phyloP scores from a whole-genome alignment of 2,797 vertebrate genomes.

The Malacoctenus gilli region DNA sequence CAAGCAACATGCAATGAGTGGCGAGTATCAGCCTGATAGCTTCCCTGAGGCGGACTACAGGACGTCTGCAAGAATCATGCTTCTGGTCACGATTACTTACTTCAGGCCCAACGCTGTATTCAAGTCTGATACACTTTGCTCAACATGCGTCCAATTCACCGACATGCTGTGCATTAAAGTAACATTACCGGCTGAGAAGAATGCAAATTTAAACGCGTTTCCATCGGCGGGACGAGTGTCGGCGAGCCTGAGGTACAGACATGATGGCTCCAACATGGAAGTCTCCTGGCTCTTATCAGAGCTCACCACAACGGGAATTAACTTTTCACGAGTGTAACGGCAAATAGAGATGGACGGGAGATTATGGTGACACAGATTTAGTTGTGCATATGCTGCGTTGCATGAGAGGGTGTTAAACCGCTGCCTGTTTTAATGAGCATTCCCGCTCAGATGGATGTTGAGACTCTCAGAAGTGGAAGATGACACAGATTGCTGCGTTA shows the following conservation, averaged over 20 bases:
- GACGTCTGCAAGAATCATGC: slow-evolving; percentile 67
- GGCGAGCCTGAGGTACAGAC: too few species aligned
- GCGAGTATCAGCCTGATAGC: slow-evolving; percentile 68
- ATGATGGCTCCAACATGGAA: too few species aligned
- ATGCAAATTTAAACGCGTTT: slow-evolving; percentile 3
- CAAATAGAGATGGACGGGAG: slow-evolving; percentile 59
- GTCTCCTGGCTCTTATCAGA: too few species aligned
- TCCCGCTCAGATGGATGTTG: slow-evolving; percentile 59
- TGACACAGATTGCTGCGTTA: slow-evolving; percentile 60
- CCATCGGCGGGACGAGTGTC: slow-evolving; percentile 7
- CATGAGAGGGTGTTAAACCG: slow-evolving; percentile 43
- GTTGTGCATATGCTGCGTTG: slow-evolving; percentile 55
- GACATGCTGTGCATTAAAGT: slow-evolving; percentile 13
- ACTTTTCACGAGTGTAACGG: slow-evolving; percentile 41
- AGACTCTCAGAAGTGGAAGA: slow-evolving; percentile 59
- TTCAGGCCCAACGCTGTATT: slow-evolving; percentile 51
- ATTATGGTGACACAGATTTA: slow-evolving; percentile 61
- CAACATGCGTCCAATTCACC: slow-evolving; percentile 36
- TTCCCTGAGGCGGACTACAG: slow-evolving; percentile 65
- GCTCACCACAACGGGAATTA: too few species aligned
- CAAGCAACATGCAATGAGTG: slow-evolving; percentile 38
- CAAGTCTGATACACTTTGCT: slow-evolving; percentile 45
- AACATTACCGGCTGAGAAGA: slow-evolving; percentile 18
- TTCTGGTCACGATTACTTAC: slow-evolving; percentile 65
- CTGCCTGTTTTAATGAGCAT: slow-evolving; percentile 61